Conservation (phyloP, 1,140 invertebrate species). For the Micrasema minimum region DNA sequence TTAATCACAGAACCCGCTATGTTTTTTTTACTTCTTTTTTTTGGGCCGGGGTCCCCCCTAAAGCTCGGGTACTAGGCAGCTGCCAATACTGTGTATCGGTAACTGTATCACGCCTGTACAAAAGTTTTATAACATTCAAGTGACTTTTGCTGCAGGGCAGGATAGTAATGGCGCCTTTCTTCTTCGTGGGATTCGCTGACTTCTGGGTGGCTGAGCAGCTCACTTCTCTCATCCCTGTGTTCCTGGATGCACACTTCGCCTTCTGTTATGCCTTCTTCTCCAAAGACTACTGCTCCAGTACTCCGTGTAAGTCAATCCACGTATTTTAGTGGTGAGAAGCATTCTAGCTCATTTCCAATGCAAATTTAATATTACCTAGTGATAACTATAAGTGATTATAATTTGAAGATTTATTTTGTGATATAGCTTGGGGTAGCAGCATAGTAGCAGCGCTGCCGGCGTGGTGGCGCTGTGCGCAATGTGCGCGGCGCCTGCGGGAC, state of each 20-base stretch:
- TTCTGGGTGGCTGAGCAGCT: constrained; percentile 99
- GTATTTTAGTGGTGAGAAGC: too few species aligned
- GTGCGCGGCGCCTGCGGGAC: constrained; percentile 91
- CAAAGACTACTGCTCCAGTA: constrained; percentile 76
- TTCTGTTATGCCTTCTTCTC: constrained; percentile 80
- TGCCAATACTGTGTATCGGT: too few species aligned
- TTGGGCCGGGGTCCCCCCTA: too few species aligned
- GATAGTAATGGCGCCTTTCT: constrained; percentile 91
- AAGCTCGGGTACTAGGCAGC: too few species aligned
- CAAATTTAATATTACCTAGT: too few species aligned
- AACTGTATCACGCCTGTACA: too few species aligned
- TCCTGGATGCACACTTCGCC: constrained; percentile 95
- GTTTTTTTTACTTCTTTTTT: too few species aligned
- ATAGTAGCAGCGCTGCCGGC: constrained; percentile 77
- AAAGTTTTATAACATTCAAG: too few species aligned
- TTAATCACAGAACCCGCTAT: too few species aligned
- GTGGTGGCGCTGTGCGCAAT: constrained; percentile 98
- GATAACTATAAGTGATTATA: too few species aligned
- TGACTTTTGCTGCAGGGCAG: constrained; percentile 73
- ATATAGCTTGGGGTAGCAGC: constrained; percentile 33
- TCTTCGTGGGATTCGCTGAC: constrained; percentile 96
- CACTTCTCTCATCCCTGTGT: constrained; percentile 89
- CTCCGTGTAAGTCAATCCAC: constrained; percentile 60
- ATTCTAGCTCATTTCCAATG: too few species aligned
- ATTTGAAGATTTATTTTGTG: too few species aligned